phyloP scores from a whole-genome alignment of 2,797 vertebrate species.

The Amphiprion clarkii region DNA sequence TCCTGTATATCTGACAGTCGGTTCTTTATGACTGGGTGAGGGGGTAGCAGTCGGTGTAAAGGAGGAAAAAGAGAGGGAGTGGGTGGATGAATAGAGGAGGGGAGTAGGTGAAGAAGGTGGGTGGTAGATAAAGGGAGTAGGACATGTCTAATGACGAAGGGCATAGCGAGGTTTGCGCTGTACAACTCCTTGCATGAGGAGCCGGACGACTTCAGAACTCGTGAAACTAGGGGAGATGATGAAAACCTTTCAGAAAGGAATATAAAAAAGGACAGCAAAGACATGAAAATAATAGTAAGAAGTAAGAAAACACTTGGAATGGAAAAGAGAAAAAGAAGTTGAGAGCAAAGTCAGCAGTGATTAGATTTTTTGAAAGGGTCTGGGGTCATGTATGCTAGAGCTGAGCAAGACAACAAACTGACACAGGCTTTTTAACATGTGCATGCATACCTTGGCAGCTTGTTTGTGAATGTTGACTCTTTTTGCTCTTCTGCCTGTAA shows the following conservation, averaged over 20 bases:
- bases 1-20: conserved; percentile 83
- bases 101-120: conserved; percentile 53
- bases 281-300: conserved; percentile 13
- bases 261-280: conserved; percentile 15
- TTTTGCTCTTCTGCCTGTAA: conserved; percentile 41
- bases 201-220: conserved; percentile 21
- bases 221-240: background rate
- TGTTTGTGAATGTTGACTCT: conserved; percentile 62
- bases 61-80: conserved; percentile 43
- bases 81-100: conserved; percentile 47
- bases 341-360: conserved; percentile 26
- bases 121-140: conserved; percentile 54
- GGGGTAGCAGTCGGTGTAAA: conserved; percentile 58
- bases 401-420: conserved; percentile 38
- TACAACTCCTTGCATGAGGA: conserved; percentile 35
- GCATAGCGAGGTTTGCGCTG: conserved; percentile 33
- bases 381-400: conserved; percentile 58
- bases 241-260: background rate
- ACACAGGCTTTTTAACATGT: conserved; percentile 64
- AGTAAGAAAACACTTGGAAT: conserved; percentile 3
- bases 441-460: conserved; percentile 63
- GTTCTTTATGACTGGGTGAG: conserved; percentile 78
- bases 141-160: conserved; percentile 59
- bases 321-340: conserved; percentile 13
- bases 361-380: conserved; percentile 47